Evolutionary conservation across 2,888 invertebrate species (phyloP), one percentile per base, ranked within the genome.

Genomic region (Dimorphilus gyrociliatus): DNA sequence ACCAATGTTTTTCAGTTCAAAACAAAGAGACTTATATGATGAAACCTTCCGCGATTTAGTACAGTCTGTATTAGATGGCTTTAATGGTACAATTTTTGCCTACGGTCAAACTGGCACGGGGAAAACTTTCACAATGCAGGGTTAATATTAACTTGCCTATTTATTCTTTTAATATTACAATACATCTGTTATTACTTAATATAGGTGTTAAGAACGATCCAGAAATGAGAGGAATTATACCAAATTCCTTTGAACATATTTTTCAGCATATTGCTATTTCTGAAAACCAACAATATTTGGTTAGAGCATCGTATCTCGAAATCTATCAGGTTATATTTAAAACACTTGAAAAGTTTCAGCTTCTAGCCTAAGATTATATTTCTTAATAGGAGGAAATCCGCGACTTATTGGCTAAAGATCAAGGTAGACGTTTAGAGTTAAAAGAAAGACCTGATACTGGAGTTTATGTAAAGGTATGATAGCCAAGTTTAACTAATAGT

Each of bases 41-140:
- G 90, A 94, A 63, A 84, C 86, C 42, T 88, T 94, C 32, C 74
- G 85, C 27, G 86, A 88, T 0, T 65, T 99, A 48, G 86, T 99
- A 15, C 77, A 86, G 40, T 86, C 86, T 1, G 94, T 94, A 4
- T 71, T 97, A 38, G 80, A 84, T 55, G 97, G 97, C 2, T 99
- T 92, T 66, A 97, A 97, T 66, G 92, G 94, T 10, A 97, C 94
- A 47, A 90, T 97, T 45, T 94, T 97, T 69, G 97, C 94, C 1
- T 97, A 97, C 63, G 97, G 94, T 0, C 97, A 97, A 67, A 97
- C 97, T 0, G 94, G 94, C 38, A 92, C 94, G 1, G 94, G 92
- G 30, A 74, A 75, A 55, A 75, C 74, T 5, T 72, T 65, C 47
- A 74, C 74, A 6, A 75, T 75, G 74, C 73, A 74, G 61, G 74